phyloP scores from a whole-genome alignment of 2,113 vertebrate species.

The Malurus melanocephalus region DNA sequence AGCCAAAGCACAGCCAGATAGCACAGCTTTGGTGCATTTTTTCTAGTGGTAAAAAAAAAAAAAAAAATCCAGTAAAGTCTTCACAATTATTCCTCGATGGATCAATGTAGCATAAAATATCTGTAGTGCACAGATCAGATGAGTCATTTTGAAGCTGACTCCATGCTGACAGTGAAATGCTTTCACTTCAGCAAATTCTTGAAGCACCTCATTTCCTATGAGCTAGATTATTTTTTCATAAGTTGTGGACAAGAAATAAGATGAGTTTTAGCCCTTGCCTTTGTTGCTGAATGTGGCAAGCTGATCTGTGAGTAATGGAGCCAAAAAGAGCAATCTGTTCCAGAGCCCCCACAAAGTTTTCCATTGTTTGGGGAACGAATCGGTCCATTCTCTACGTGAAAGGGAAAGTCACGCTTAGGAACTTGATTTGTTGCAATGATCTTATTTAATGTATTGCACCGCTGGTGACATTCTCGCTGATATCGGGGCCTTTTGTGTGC shows the following conservation, averaged over 20 bases:
- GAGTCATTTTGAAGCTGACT: constrained; percentile 43
- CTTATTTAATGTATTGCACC: constrained; percentile 6
- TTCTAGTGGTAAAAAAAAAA: constrained; percentile 9
- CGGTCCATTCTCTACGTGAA: constrained; percentile 53
- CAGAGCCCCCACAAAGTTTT: constrained; percentile 33
- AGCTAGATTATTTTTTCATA: constrained; percentile 64
- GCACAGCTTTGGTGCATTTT: background rate
- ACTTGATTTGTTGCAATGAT: constrained; percentile 42
- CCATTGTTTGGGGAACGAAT: constrained; percentile 57
- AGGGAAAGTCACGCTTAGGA: constrained; percentile 52
- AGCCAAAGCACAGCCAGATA: background rate
- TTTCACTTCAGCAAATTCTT: constrained; percentile 41
- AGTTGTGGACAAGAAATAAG: constrained; percentile 47
- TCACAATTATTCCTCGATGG: constrained; percentile 47
- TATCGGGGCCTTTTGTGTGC: constrained; percentile 24
- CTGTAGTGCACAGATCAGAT: constrained; percentile 21
- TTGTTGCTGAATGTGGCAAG: constrained; percentile 30
- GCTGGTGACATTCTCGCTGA: background rate
- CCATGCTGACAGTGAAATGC: constrained; percentile 48
- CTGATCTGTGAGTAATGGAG: constrained; percentile 57
- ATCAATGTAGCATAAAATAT: constrained; percentile 30
- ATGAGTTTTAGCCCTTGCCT: constrained; percentile 54
- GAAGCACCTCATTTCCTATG: constrained; percentile 57
- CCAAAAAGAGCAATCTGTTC: constrained; percentile 57
- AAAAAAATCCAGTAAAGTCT: background rate